A percentile compares a stretch with the other conserved stretches of the same genome.
Conservation (phyloP, 2,113 vertebrate species). For the Atrichornis clamosus region DNA sequence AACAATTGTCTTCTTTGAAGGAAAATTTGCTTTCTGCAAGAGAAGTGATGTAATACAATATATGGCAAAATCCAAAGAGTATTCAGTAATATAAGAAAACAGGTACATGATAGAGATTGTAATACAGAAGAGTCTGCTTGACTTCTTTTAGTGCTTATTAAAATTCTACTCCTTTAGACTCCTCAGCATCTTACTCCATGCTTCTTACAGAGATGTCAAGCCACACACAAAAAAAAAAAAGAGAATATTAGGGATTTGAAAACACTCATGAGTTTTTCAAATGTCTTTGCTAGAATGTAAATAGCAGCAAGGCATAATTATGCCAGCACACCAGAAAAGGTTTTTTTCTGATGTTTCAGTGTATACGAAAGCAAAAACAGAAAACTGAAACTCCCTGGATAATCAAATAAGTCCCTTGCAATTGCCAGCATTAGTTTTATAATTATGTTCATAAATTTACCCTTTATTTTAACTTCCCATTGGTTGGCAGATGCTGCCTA, state of each 20-base stretch:
- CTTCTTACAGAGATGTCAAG: neutral
- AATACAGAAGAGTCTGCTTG: neutral
- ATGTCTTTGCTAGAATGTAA: neutral
- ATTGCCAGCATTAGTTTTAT: neutral
- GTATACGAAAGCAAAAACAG: neutral
- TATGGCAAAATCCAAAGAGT: neutral
- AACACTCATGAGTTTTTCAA: neutral
- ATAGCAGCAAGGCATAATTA: neutral
- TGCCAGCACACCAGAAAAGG: neutral
- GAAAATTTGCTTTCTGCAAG: neutral
- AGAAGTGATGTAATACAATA: neutral
- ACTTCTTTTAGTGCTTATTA: neutral
- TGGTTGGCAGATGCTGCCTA: neutral
- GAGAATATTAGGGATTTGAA: neutral
- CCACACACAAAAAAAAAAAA: rapidly evolving
- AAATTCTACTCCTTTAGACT: neutral
- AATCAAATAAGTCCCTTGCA: neutral
- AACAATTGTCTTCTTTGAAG: neutral
- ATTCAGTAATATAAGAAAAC: neutral
- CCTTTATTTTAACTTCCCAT: neutral
- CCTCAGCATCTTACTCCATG: neutral
- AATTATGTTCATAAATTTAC: neutral
- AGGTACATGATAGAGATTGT: neutral
- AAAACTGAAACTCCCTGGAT: neutral
- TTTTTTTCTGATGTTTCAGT: neutral